These are phyloP conservation scores for Sphenopsis melanotis DNA, from an alignment of 2,797 vertebrate species.

Conservation along the genomic window DNA sequence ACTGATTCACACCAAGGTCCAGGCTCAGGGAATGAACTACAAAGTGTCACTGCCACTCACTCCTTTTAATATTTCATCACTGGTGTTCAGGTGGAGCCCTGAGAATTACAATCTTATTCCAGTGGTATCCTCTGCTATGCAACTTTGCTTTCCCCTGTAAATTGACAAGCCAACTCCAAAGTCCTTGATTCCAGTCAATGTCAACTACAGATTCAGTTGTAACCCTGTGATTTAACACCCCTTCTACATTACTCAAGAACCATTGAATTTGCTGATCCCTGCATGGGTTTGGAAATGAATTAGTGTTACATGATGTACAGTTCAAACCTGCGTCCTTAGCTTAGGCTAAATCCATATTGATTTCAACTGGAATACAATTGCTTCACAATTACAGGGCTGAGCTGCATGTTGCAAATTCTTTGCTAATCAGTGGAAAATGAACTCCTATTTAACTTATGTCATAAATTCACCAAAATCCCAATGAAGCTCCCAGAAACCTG, in stretches of 20 bases:
- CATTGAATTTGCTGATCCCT: background rate
- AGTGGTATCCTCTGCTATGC: background rate
- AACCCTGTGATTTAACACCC: background rate
- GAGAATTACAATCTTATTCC: background rate
- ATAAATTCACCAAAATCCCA: background rate
- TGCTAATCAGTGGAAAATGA: background rate
- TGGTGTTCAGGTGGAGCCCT: background rate
- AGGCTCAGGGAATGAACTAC: background rate
- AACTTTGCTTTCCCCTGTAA: background rate
- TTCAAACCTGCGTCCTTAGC: background rate
- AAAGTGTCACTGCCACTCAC: background rate
- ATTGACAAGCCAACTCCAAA: background rate
- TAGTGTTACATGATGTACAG: background rate
- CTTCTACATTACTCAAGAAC: background rate
- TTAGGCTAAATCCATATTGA: constrained; percentile 1
- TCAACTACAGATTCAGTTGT: background rate
- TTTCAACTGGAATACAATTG: background rate
- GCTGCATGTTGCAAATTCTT: background rate
- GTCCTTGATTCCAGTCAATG: background rate
- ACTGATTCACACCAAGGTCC: background rate
- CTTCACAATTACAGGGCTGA: background rate
- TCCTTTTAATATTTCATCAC: background rate
- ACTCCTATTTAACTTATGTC: background rate
- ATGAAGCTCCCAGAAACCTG: background rate
- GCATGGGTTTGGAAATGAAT: background rate